phyloP scores from a whole-genome alignment of 2,797 vertebrate genomes.

The Danio albolineatus region DNA sequence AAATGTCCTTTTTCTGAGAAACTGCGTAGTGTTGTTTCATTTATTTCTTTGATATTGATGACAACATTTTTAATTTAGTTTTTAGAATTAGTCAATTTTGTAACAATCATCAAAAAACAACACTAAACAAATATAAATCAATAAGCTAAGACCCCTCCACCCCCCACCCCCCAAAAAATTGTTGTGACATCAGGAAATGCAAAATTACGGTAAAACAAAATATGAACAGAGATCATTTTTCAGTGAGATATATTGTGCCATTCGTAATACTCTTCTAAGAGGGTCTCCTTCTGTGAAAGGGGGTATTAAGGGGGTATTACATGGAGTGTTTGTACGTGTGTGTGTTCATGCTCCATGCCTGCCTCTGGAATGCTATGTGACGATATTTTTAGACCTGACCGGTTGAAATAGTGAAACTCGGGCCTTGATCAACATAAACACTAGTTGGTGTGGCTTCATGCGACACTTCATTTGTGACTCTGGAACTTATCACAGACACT shows the following conservation, averaged over 20 bases:
- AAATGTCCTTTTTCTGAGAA: neutral
- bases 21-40: neutral
- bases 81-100: neutral
- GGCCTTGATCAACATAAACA: conserved; percentile 88
- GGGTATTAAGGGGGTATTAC: conserved; percentile 35
- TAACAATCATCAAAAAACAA: neutral
- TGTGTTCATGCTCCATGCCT: conserved; percentile 61
- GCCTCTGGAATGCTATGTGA: conserved; percentile 84
- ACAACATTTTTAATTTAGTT: too few species aligned
- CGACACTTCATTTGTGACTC: conserved; percentile 47
- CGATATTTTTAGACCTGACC: conserved; percentile 90
- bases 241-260: neutral
- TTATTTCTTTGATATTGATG: neutral
- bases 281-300: conserved; percentile 39
- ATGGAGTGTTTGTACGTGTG: conserved; percentile 38
- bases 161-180: too few species aligned
- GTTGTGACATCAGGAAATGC: neutral
- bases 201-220: neutral
- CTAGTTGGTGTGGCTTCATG: conserved; percentile 66
- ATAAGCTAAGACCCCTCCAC: too few species aligned
- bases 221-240: neutral
- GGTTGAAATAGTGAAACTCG: conserved; percentile 80
- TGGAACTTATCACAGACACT: conserved; percentile 43
- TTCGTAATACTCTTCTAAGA: conserved; percentile 17
- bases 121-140: neutral